These are phyloP conservation scores for Lutjanus erythropterus DNA, from an alignment of 2,113 vertebrate species.

Conservation along the genomic window DNA sequence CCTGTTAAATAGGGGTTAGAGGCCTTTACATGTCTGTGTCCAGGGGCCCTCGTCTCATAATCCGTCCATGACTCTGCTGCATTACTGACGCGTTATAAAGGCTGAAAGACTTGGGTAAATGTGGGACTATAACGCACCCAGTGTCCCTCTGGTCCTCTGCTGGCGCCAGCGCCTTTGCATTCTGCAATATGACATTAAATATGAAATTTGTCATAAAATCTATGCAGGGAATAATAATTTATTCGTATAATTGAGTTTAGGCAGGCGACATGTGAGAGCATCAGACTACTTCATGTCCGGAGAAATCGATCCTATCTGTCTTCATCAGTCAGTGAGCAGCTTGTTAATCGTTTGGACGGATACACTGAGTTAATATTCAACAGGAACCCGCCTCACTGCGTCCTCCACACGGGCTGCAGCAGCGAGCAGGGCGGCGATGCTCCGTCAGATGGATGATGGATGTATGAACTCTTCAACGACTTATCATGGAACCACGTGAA, in stretches of 20 bases:
- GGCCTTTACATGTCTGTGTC: no score
- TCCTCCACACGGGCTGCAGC: background rate
- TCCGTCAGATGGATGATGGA: no score
- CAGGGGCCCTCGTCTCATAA: no score
- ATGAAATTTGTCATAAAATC: background rate
- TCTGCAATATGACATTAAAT: slow-evolving; percentile 4
- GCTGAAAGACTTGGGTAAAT: background rate
- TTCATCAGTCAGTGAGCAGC: slow-evolving; percentile 27
- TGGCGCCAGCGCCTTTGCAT: background rate
- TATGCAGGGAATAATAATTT: background rate
- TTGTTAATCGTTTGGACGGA: slow-evolving; percentile 20
- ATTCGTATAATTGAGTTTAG: slow-evolving; percentile 10
- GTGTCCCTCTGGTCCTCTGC: background rate
- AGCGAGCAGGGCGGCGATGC: background rate
- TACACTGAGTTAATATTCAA: slow-evolving; percentile 4
- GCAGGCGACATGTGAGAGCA: slow-evolving; percentile 8
- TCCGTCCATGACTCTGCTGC: no score
- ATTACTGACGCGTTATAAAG: background rate
- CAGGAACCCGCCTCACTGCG: background rate
- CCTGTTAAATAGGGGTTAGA: no score
- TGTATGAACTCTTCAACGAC: background rate
- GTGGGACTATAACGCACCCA: background rate
- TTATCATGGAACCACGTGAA: slow-evolving; percentile 6
- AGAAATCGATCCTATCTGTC: slow-evolving; percentile 40
- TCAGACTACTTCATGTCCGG: slow-evolving; percentile 17